These are phyloP conservation scores for Cynoglossus semilaevis DNA, from an alignment of 2,113 vertebrate genomes.

Conservation along the genomic window DNA sequence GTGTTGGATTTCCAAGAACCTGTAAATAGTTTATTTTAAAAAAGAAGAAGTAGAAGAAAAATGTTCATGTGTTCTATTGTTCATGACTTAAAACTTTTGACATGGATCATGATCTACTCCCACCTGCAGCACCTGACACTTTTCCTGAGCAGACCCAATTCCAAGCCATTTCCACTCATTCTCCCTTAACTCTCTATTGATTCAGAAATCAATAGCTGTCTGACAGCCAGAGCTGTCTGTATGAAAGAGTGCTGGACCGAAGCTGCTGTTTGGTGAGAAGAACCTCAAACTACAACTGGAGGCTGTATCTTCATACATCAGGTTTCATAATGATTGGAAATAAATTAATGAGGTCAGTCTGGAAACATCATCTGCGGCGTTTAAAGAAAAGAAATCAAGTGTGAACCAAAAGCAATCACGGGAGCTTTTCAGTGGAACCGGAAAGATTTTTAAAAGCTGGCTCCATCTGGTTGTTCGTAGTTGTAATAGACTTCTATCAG, in stretches of 20 bases:
- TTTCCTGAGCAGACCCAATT: conserved; percentile 51
- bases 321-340: conserved; percentile 38
- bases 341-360: conserved; percentile 61
- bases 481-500: conserved; percentile 62
- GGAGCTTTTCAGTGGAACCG: conserved; percentile 28
- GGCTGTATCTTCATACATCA: conserved; percentile 24
- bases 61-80: too few relatives aligned
- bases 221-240: conserved; percentile 57
- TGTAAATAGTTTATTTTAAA: neutral
- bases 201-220: conserved; percentile 76
- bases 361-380: conserved; percentile 37
- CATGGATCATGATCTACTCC: conserved; percentile 15
- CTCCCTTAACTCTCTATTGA: conserved; percentile 76
- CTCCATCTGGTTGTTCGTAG: conserved; percentile 56
- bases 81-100: conserved; percentile 22
- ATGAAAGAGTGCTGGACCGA: conserved; percentile 33
- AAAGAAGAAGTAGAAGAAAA: neutral
- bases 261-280: conserved; percentile 24
- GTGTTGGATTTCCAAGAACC: neutral
- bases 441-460: conserved; percentile 36
- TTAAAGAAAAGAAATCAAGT: conserved; percentile 38
- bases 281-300: conserved; percentile 30
- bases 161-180: conserved; percentile 68
- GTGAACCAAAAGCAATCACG: conserved; percentile 50
- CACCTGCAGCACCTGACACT: conserved; percentile 51